phyloP scores from a whole-genome alignment of 30 jellyfish, hydroid and myxozoan species.

The Clytia hemisphaerica region DNA sequence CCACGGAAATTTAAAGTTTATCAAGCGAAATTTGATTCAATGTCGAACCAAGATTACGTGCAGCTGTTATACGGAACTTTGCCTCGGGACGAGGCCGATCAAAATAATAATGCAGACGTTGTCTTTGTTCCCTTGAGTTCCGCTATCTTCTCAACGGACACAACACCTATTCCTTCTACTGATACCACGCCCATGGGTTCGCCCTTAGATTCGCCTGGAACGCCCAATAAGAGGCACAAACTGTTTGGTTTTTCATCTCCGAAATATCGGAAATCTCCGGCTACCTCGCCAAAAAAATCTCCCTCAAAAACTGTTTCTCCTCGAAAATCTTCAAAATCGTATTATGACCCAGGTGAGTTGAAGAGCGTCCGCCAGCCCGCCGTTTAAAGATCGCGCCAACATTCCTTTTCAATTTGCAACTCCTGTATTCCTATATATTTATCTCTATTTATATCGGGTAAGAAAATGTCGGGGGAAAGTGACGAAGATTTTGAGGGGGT shows the following conservation, averaged over 20 bases:
- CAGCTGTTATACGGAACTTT: neutral
- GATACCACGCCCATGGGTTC: neutral
- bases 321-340: neutral
- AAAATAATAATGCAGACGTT: neutral
- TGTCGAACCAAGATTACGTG: constrained; percentile 11
- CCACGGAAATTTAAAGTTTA: too few species aligned
- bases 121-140: neutral
- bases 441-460: too few species aligned
- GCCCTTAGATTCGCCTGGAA: constrained; percentile 14
- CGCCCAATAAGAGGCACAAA: neutral
- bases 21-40: too few species aligned
- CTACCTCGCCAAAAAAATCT: constrained; percentile 27
- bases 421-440: too few species aligned
- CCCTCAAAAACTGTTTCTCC: neutral
- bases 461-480: too few species aligned
- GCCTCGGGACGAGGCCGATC: neutral
- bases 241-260: constrained; percentile 16
- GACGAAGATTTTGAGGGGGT: too few species aligned
- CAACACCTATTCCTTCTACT: constrained; percentile 1
- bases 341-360: constrained; percentile 1
- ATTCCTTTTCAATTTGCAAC: too few species aligned
- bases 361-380: neutral
- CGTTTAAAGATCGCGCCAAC: neutral
- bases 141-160: neutral
- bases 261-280: neutral